Percentiles rank a stretch among this genome's conserved stretches.
Evolutionary conservation across 2,888 invertebrate species (phyloP).

Genomic region (Temnothorax rugatulus): DNA sequence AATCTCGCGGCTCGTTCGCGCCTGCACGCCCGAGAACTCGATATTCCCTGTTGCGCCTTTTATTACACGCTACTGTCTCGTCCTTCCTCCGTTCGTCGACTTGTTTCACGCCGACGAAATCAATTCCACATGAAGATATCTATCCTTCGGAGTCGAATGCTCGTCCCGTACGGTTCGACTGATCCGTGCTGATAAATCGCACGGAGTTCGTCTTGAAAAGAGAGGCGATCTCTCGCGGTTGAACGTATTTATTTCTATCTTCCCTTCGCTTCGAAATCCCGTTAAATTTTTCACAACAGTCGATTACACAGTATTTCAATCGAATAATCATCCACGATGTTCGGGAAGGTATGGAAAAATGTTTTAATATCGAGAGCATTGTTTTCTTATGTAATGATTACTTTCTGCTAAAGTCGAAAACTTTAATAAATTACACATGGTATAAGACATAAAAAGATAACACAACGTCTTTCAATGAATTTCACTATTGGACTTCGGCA

Average conservation of each 20-base stretch:
- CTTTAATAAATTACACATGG: background rate
- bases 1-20: conserved; percentile 76
- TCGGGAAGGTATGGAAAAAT: background rate
- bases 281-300: conserved; percentile 34
- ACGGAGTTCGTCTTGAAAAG: conserved; percentile 21
- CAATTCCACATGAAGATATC: conserved; percentile 68
- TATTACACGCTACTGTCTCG: conserved; percentile 42
- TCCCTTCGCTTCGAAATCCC: background rate
- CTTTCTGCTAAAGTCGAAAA: background rate
- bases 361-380: background rate
- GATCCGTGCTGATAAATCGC: conserved; percentile 34
- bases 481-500: background rate
- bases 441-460: background rate
- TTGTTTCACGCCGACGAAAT: conserved; percentile 64
- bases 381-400: background rate
- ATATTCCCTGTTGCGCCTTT: conserved; percentile 59
- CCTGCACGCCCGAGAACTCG: conserved; percentile 73
- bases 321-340: background rate
- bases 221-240: conserved; percentile 26
- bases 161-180: conserved; percentile 15
- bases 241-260: conserved; percentile 39
- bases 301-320: background rate
- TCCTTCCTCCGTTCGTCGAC: conserved; percentile 30
- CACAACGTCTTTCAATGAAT: background rate
- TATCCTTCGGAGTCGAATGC: conserved; percentile 37